Percentiles rank a stretch among this genome's conserved stretches.
These are phyloP conservation scores for Crypturellus undulatus DNA, from an alignment of 2,113 vertebrate species.

Conservation along the genomic window DNA sequence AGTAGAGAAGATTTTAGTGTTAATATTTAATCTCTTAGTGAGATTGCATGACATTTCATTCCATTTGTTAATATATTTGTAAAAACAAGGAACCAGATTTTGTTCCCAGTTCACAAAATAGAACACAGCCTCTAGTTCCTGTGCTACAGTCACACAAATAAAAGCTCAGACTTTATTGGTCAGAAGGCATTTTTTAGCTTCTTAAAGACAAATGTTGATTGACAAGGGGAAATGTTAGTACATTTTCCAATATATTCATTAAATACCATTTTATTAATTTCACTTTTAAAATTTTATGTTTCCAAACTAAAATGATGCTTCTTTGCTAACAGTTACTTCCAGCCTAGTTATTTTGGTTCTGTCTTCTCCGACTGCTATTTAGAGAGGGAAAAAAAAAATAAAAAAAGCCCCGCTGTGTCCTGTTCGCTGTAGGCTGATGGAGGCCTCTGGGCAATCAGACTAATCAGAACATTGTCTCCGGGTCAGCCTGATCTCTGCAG, in stretches of 20 bases:
- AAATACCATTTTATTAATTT: neutral
- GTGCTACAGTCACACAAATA: neutral
- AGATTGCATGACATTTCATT: neutral
- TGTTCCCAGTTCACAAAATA: neutral
- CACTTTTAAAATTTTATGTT: neutral
- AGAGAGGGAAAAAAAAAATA: neutral
- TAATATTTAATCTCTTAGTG: neutral
- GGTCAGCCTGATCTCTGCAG: neutral
- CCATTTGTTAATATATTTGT: neutral
- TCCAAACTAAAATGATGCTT: neutral
- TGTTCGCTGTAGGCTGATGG: neutral
- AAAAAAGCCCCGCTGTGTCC: neutral
- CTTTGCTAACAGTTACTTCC: conserved; percentile 26
- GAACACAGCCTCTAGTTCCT: neutral
- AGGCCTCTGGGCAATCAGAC: conserved; percentile 29
- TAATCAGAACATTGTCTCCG: conserved; percentile 4
- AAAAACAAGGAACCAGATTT: neutral
- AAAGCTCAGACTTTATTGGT: neutral
- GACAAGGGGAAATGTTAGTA: neutral
- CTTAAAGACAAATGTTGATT: neutral
- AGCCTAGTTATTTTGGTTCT: conserved; percentile 25
- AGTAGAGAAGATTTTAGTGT: neutral
- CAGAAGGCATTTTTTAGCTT: neutral
- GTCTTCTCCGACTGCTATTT: neutral
- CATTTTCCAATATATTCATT: neutral